phyloP scores from a whole-genome alignment of 30 jellyfish, hydroid and myxozoan species.

The Turritopsis dohrnii region DNA sequence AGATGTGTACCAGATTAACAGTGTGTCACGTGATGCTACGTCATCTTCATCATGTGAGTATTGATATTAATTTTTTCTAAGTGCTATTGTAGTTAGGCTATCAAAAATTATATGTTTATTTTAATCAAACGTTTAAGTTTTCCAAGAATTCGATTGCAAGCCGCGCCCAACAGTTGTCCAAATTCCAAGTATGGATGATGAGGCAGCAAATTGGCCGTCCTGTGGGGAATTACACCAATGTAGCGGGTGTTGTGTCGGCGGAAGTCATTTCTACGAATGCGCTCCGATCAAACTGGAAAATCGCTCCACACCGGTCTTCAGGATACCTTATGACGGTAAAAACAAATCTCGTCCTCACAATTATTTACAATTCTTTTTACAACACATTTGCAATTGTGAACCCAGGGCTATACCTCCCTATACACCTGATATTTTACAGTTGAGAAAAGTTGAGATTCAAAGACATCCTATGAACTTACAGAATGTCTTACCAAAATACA shows the following conservation, averaged over 20 bases:
- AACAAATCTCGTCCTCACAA: too few species aligned
- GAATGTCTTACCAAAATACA: too few species aligned
- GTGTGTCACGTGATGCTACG: too few species aligned
- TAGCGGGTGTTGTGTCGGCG: not conserved
- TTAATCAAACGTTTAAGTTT: not conserved
- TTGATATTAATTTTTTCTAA: too few species aligned
- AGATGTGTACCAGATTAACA: too few species aligned
- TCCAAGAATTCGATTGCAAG: not conserved
- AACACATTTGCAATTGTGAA: too few species aligned
- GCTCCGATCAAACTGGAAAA: not conserved
- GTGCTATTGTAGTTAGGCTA: not conserved
- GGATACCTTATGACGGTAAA: not conserved
- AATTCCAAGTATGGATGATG: not conserved
- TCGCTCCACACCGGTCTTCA: not conserved
- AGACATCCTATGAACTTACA: too few species aligned
- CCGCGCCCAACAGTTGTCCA: slow-evolving; percentile 8
- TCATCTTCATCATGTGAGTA: too few species aligned
- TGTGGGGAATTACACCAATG: not conserved
- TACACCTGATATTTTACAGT: too few species aligned
- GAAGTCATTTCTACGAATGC: not conserved
- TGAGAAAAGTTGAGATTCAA: too few species aligned
- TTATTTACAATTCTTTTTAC: too few species aligned
- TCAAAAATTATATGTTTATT: not conserved
- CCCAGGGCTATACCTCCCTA: too few species aligned
- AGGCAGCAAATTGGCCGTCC: slow-evolving; percentile 9